Evolutionary conservation across 2,797 vertebrate species (phyloP), one percentile per base, ranked within the genome.

Genomic region (Chromobotia macracanthus): DNA sequence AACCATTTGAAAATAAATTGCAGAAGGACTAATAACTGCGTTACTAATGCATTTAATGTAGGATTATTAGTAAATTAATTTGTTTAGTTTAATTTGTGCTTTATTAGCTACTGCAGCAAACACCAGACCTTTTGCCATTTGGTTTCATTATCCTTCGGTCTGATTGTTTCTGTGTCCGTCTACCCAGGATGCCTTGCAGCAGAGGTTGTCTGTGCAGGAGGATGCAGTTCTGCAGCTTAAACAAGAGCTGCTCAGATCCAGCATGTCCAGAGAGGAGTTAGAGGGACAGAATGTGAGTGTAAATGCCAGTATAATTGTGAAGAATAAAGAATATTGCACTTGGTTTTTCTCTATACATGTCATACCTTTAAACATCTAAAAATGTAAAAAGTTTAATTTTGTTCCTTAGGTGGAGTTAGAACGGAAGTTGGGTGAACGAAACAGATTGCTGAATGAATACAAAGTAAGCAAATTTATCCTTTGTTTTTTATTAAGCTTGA

Each of bases 251-350:
- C 93, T 99, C 87, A 93, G 98, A 86, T 92, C 94, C 77, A 96
- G 91, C 87, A 98, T 99, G 96, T 93, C 95, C 92, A 97, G 94
- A 91, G 98, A 99, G 86, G 96, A 99, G 83, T 89, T 99, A 72
- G 93, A 94, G 85, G 96, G 95, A 85, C 97, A 98, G 88, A 98
- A 96, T 0, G 98, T 99, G 89, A 95, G 97, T 91, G 75, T 71
- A 76, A 82, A 31, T 58, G n/a, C 10, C n/a, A 15, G 19, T 9
- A 53, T 48, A 15, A 35, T 11, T 10, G 3, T 28, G 21, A 38
- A 58, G 28, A 50, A 44, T 65, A 38, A 5, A 3, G 5, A 8
- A n/a, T 8, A 25, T 18, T 50, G 60, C 28, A 44, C 41, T 35
- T 19, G 12, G 0, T 16, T n/a, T 12, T 21, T 15, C 2, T 31